Base-by-base conservation (phyloP, 2,113 vertebrate species). In the Hystrix cristata region DNA sequence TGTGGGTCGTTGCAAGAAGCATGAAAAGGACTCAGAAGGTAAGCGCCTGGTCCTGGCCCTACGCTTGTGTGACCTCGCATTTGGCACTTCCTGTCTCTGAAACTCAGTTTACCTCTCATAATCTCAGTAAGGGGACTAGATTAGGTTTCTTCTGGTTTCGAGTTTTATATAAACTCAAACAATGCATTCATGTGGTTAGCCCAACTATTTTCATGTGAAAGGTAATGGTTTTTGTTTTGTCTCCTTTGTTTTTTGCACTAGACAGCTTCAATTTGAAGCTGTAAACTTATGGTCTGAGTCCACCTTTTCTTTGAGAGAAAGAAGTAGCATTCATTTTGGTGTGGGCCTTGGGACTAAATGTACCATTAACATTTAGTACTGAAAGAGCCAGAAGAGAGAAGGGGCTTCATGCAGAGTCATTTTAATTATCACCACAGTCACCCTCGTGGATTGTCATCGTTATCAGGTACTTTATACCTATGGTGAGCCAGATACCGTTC, bases 31-130 rank as follows among this genome's bases (percentile, higher is more conserved):
- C 31, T 48, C 11, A 9, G 51, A 4, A 83, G 7, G 64, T 1
- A 5, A 0, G 3, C 1, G 0, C 43, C 74, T 27, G 19, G 19
- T 53, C 48, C 62, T 71, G 46, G 0, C 57, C n/a, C 1, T 34
- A 0, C 69, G 29, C 5, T 3, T n/a, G 27, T 48, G 31, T 0
- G 0, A 55, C 34, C 4, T 69, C 5, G 3, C 46, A 60, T 72
- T 86, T 90, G 69, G 51, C 48, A 7, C 38, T 88, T 89, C 74
- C 72, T 83, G 16, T 62, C 81, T 87, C 91, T n/a, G 43, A 51
- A 60, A 21, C 5, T 94, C 69, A 27, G 5, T 71, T 69, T 79
- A 81, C 29, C 38, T 86, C 43, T 69, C 23, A 85, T 46, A 59
- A 90, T 72, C 84, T 67, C 46, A 23, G 11, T 59, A 29, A 87